These are phyloP conservation scores for Hypsibius dujardini DNA, from an alignment of 1,140 invertebrate species.

Conservation along the genomic window DNA sequence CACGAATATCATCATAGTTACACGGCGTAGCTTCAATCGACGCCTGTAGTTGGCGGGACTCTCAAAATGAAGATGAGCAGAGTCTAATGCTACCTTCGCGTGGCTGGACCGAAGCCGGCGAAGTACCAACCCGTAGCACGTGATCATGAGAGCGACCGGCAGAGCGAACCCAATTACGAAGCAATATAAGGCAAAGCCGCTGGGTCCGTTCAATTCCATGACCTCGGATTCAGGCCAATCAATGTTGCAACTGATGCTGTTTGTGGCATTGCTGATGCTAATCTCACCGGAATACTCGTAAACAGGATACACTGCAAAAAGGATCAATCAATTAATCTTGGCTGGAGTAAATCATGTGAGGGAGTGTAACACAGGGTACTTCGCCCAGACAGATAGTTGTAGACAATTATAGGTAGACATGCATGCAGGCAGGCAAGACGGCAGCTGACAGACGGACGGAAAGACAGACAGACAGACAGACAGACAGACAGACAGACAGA, in stretches of 20 bases:
- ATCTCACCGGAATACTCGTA: background rate
- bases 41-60: background rate
- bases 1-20: background rate
- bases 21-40: background rate
- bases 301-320: slow-evolving; percentile 6
- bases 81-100: background rate
- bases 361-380: too few species aligned
- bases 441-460: too few species aligned
- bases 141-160: slow-evolving; percentile 69
- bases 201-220: slow-evolving; percentile 36
- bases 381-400: too few species aligned
- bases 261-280: background rate
- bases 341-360: too few species aligned
- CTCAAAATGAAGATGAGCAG: too few species aligned
- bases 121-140: slow-evolving; percentile 90
- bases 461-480: too few species aligned
- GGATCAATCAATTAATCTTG: background rate
- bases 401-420: too few species aligned
- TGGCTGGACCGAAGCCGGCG: slow-evolving; percentile 46
- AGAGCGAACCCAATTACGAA: slow-evolving; percentile 80
- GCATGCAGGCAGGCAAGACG: too few species aligned
- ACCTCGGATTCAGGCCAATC: slow-evolving; percentile 47
- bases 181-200: slow-evolving; percentile 69
- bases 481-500: too few species aligned
- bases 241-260: slow-evolving; percentile 47